These are phyloP conservation scores for Tolmerus cingulatus DNA, from an alignment of 2,888 invertebrate genomes.

Conservation along the genomic window DNA sequence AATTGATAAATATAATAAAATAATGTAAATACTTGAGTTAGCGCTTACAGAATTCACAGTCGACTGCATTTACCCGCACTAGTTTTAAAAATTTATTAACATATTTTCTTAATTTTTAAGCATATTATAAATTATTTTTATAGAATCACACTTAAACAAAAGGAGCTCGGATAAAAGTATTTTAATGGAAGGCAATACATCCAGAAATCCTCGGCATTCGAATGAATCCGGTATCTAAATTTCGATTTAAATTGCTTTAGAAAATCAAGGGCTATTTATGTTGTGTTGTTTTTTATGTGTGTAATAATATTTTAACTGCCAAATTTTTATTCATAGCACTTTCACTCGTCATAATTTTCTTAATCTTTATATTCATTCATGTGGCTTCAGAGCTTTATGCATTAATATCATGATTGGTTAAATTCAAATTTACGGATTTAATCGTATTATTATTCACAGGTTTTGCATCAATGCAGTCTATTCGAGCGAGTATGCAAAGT, in stretches of 20 bases:
- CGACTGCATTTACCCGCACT: background rate
- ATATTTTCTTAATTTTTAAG: background rate
- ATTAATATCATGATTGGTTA: background rate
- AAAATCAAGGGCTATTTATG: background rate
- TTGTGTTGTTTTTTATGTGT: background rate
- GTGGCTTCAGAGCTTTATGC: background rate
- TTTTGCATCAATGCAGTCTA: conserved; percentile 71
- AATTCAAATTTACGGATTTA: background rate
- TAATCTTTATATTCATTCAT: background rate
- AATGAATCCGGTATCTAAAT: conserved; percentile 61
- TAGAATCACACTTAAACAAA: conserved; percentile 30
- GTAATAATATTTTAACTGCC: background rate
- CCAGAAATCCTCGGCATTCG: conserved; percentile 60
- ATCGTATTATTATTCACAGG: conserved; percentile 60
- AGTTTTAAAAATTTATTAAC: background rate
- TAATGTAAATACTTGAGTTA: background rate
- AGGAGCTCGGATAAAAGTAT: conserved; percentile 29
- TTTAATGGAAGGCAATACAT: background rate
- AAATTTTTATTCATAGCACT: background rate
- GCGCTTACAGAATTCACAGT: background rate
- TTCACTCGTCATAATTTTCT: background rate
- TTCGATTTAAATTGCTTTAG: background rate
- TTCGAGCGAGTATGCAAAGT: conserved; percentile 70
- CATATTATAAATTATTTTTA: background rate
- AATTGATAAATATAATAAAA: background rate